Conservation (phyloP, 2,113 vertebrate genomes). For the Crypturellus undulatus region DNA sequence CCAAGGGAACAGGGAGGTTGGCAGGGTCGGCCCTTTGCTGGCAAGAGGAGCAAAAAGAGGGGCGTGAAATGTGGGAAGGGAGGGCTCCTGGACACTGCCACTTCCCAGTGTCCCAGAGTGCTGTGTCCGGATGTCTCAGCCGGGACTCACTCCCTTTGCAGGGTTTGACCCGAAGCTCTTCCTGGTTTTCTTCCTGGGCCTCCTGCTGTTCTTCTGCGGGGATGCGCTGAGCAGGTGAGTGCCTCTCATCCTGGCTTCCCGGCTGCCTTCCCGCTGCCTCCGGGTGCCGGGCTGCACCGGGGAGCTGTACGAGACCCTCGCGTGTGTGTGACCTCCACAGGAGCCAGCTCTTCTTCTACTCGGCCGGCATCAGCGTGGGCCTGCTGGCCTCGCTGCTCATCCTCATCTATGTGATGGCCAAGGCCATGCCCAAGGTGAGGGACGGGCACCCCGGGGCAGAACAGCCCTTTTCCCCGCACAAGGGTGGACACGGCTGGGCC, state of each 20-base stretch:
- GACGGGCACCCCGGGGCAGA: neutral
- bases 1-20: rapidly evolving
- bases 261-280: neutral
- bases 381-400: constrained; percentile 93
- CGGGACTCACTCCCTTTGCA: constrained; percentile 58
- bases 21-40: neutral
- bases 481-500: rapidly evolving
- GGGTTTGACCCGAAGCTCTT: constrained; percentile 92
- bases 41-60: neutral
- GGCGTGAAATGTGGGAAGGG: too few species aligned
- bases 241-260: too few species aligned
- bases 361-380: constrained; percentile 90
- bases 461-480: neutral
- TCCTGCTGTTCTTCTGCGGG: constrained; percentile 88
- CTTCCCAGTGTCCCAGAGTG: rapidly evolving
- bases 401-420: constrained; percentile 88
- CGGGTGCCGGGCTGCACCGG: rapidly evolving
- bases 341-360: constrained; percentile 95
- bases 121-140: rapidly evolving
- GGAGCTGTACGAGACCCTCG: neutral
- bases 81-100: rapidly evolving
- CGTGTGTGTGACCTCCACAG: constrained; percentile 66
- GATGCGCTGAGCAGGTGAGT: constrained; percentile 91
- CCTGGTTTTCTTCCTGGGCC: constrained; percentile 87
- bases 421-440: constrained; percentile 90